Conservation (phyloP, 2,888 invertebrate genomes). For the Acanthococcus lagerstroemiae region DNA sequence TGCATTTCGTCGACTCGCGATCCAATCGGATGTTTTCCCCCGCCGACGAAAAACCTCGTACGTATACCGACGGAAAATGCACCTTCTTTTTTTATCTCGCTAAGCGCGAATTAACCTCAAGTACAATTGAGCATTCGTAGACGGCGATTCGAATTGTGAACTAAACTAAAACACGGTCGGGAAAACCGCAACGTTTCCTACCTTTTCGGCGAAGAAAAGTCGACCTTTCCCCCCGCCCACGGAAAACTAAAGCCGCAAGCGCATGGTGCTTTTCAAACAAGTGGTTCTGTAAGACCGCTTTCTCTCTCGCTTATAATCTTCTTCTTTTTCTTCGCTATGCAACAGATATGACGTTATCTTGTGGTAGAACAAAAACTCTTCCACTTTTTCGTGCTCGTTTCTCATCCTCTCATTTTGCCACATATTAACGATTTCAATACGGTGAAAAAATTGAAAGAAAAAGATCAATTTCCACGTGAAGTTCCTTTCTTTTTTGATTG, state of each 20-base stretch:
- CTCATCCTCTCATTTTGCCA: neutral
- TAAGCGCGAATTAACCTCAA: neutral
- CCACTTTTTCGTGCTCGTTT: neutral
- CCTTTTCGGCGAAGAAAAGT: neutral
- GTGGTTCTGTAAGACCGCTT: conserved; percentile 18
- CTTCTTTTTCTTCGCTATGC: conserved; percentile 12
- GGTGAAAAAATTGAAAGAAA: no score
- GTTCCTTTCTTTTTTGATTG: no score
- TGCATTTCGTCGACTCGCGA: neutral
- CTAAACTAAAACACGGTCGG: neutral
- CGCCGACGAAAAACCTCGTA: neutral
- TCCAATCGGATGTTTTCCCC: neutral
- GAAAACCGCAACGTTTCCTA: neutral
- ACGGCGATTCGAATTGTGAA: neutral
- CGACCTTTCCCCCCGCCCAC: neutral
- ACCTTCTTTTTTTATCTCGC: neutral
- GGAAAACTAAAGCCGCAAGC: conserved; percentile 20
- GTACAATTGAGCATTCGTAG: neutral
- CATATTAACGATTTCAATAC: no score
- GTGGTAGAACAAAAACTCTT: conserved; percentile 11
- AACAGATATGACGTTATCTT: conserved; percentile 25
- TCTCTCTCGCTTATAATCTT: conserved; percentile 13
- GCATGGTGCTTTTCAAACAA: conserved; percentile 25
- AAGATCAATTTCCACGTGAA: no score
- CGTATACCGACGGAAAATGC: neutral